phyloP scores from a whole-genome alignment of 2,888 invertebrate genomes.

The Spodoptera littoralis region DNA sequence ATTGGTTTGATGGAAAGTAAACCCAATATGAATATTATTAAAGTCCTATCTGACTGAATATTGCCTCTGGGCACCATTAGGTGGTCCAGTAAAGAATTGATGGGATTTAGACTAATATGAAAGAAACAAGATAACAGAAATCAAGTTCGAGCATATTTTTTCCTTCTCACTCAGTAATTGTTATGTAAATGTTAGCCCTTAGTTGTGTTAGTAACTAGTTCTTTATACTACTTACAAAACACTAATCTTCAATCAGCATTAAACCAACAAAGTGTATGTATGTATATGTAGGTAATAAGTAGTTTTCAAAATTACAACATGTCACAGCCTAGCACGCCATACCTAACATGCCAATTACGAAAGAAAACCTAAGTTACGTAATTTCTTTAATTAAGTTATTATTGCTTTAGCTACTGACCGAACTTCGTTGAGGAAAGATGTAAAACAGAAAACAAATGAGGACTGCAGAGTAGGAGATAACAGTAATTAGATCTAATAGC shows the following conservation, averaged over 20 bases:
- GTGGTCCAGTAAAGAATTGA: no score
- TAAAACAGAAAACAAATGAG: slow-evolving; percentile 51
- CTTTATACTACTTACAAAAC: background rate
- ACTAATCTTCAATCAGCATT: background rate
- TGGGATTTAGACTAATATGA: no score
- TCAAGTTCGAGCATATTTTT: no score
- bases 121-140: no score
- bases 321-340: slow-evolving; percentile 13
- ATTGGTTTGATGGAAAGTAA: no score
- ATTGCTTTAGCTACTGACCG: slow-evolving; percentile 29
- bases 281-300: background rate
- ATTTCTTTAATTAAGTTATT: slow-evolving; percentile 52
- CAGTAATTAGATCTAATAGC: slow-evolving; percentile 73
- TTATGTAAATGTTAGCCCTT: no score
- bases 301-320: slow-evolving; percentile 13
- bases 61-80: no score
- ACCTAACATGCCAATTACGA: slow-evolving; percentile 35
- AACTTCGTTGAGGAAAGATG: slow-evolving; percentile 44
- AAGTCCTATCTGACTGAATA: no score
- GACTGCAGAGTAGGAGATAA: slow-evolving; percentile 59
- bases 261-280: background rate
- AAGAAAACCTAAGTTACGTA: slow-evolving; percentile 28
- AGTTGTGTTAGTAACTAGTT: no score
- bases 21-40: no score
- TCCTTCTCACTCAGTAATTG: no score